A percentile compares a stretch with the other conserved stretches of the same genome.
Evolutionary conservation across 2,888 invertebrate species (phyloP).

Genomic region (Hypena proboscidalis): DNA sequence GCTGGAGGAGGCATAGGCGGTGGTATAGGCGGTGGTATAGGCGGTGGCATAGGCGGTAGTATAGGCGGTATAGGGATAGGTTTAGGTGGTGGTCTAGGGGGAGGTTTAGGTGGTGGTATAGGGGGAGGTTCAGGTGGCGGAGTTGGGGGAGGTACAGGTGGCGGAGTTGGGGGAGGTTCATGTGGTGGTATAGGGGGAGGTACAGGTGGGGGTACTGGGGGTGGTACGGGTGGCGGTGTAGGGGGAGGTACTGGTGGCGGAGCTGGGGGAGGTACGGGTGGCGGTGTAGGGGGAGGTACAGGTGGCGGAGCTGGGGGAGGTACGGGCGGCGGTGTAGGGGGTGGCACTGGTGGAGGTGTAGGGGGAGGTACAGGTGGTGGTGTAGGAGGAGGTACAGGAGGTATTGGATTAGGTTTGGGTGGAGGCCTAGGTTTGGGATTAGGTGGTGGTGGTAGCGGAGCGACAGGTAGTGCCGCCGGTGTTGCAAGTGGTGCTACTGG

Average conservation of each 20-base stretch:
- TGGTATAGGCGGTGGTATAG: neutral
- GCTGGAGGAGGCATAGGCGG: slow-evolving; percentile 3
- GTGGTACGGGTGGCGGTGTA: neutral
- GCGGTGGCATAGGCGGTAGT: slow-evolving; percentile 5
- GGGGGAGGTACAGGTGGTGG: slow-evolving; percentile 10
- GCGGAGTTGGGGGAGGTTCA: slow-evolving; percentile 29
- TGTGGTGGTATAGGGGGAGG: slow-evolving; percentile 11
- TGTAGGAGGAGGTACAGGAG: slow-evolving; percentile 1
- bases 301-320: slow-evolving; percentile 6
- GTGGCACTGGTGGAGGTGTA: slow-evolving; percentile 5
- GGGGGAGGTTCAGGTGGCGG: slow-evolving; percentile 21
- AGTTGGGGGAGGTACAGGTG: slow-evolving; percentile 26
- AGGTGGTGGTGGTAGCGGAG: slow-evolving; percentile 31
- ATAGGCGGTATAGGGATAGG: slow-evolving; percentile 7
- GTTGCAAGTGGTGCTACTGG: neutral
- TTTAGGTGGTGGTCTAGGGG: slow-evolving; percentile 11
- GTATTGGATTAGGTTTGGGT: slow-evolving; percentile 2
- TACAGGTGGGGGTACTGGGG: neutral
- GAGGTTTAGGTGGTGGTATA: slow-evolving; percentile 16
- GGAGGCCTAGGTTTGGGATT: slow-evolving; percentile 27
- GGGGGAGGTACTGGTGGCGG: slow-evolving; percentile 5
- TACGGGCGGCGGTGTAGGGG: slow-evolving; percentile 3
- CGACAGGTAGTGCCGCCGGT: slow-evolving; percentile 15
- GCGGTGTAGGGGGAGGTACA: slow-evolving; percentile 1
- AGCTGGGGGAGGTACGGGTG: slow-evolving; percentile 1